These are phyloP conservation scores for Eulemur coronatus DNA, from an alignment of 2,797 vertebrate genomes.

Conservation along the genomic window DNA sequence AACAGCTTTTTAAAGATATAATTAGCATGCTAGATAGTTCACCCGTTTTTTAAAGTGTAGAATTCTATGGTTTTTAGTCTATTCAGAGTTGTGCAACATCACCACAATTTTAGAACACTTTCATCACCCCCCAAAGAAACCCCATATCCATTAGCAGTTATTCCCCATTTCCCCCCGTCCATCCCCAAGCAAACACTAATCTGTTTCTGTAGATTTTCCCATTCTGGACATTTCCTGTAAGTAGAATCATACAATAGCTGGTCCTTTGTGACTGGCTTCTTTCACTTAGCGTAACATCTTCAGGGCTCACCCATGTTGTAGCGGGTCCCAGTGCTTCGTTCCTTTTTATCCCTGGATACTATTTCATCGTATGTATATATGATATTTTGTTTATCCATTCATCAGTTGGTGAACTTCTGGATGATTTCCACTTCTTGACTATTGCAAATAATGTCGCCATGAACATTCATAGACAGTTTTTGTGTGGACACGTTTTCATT, in stretches of 20 bases:
- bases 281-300: not conserved
- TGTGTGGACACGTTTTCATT: not conserved
- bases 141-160: accelerated
- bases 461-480: not conserved
- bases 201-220: not conserved
- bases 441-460: not conserved
- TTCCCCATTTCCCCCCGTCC: accelerated
- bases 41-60: not conserved
- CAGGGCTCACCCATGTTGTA: not conserved
- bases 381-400: not conserved
- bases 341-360: not conserved
- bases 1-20: not conserved
- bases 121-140: not conserved
- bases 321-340: not conserved
- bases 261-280: not conserved
- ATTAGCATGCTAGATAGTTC: not conserved
- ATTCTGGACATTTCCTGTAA: not conserved
- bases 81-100: not conserved
- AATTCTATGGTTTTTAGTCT: not conserved
- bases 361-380: too few relatives aligned
- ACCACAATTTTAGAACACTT: not conserved
- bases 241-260: accelerated
- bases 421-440: not conserved
- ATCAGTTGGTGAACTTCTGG: not conserved
- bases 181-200: not conserved